Evolutionary conservation across 2,797 vertebrate genomes (phyloP).

Genomic region (Sebastes dallii): DNA sequence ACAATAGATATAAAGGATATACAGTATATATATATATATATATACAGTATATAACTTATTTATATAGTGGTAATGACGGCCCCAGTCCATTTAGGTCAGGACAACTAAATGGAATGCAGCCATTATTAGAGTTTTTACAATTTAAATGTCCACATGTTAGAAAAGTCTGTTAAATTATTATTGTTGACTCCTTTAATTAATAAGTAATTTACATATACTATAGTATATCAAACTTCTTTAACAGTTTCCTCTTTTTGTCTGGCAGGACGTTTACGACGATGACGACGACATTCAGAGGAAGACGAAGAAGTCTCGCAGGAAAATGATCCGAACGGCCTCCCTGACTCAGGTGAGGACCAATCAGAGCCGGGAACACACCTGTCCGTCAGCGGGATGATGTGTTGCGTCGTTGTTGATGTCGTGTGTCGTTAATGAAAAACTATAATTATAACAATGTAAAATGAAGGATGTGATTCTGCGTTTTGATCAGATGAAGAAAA

Average conservation of each 20-base stretch:
- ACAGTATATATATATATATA: no score
- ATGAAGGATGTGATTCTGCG: no score
- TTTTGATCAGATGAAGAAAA: no score
- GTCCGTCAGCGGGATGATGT: no score
- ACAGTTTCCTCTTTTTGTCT: neutral
- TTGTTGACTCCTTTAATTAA: no score
- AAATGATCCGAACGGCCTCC: slow-evolving; percentile 77
- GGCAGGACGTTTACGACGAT: slow-evolving; percentile 81
- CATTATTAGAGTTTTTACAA: neutral
- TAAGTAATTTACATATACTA: no score
- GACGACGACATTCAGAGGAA: slow-evolving; percentile 78
- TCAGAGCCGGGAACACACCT: neutral
- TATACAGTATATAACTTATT: no score
- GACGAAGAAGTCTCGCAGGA: slow-evolving; percentile 76
- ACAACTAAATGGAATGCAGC: neutral
- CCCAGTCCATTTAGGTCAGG: no score
- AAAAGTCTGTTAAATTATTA: neutral
- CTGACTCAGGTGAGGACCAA: slow-evolving; percentile 75
- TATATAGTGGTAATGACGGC: no score
- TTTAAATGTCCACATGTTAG: neutral
- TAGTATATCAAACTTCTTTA: no score
- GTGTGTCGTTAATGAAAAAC: neutral
- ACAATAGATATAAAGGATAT: no score
- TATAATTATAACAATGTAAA: neutral
- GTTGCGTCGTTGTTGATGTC: neutral